Base-by-base conservation (phyloP, 2,113 vertebrate genomes). In the Brachyhypopomus occidentalis region DNA sequence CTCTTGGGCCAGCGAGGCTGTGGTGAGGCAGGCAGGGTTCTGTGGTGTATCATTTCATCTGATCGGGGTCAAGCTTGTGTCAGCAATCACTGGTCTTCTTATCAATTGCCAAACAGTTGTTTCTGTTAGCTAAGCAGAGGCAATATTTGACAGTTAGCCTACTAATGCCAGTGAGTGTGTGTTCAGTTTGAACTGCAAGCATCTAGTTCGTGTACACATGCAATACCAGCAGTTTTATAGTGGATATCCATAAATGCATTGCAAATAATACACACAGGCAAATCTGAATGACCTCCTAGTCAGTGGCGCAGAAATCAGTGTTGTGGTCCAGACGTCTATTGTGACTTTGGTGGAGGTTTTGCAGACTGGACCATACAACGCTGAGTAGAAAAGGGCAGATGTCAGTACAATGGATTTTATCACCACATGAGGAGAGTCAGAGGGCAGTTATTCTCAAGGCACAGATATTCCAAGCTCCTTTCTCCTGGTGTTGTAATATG, bases 401-500 rank as follows among this genome's bases (percentile, higher is more conserved):
- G 64, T 80, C 62, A 69, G 72, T 25, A 45, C 66, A 75, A 81
- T 58, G 25, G 30, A 14, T 52, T 75, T 80, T 36, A 41, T 34
- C 41, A 22, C 41, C 30, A 2, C 22, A 67, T 56, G 2, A 75
- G 30, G 27, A 36, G 48, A 69, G 62, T 66, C 41, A 17, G 66
- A 75, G 60, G 71, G 20, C 38, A 22, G 38, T 64, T 64, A 25
- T 75, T 55, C 30, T 23, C 55, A 48, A 64, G 56, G 34, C 25
- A 48, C 9, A 4, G 67, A 20, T 62, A 62, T 48, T 72, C 52
- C 45, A 25, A 30, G 55, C 62, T 75, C 14, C 22, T 63, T 81
- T 75, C 72, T 72, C 59, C 41, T 79, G 62, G 45, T 41, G 55
- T 23, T 75, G 79, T 58, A 81, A 81, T 17, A 14, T 81, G 72